These are phyloP conservation scores for Phoebastria nigripes DNA, from an alignment of 2,797 vertebrate species.

Conservation along the genomic window DNA sequence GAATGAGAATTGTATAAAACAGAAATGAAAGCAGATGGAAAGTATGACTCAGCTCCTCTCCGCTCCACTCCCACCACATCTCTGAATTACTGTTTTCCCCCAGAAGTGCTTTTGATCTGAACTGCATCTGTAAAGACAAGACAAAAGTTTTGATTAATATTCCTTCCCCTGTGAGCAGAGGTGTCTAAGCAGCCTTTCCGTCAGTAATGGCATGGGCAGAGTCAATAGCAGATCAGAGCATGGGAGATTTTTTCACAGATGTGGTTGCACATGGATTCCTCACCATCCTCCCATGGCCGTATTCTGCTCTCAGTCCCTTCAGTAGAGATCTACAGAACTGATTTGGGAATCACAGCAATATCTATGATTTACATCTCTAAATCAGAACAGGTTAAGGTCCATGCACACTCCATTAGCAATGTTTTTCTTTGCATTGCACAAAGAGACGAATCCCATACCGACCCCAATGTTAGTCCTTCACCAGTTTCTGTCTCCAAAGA, in stretches of 20 bases:
- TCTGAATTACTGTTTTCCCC: background rate
- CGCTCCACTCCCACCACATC: background rate
- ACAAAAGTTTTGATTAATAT: background rate
- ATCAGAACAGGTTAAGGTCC: background rate
- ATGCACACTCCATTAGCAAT: background rate
- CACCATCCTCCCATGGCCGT: background rate
- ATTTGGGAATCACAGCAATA: background rate
- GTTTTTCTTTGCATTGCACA: background rate
- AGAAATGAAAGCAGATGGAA: constrained; percentile 21
- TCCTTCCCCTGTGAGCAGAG: background rate
- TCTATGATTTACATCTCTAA: background rate
- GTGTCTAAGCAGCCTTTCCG: background rate
- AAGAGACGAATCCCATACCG: background rate
- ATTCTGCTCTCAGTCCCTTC: background rate
- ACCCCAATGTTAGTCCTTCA: background rate
- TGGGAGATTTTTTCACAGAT: background rate
- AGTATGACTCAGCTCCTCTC: background rate
- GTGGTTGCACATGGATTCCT: background rate
- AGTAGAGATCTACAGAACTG: background rate
- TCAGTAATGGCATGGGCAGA: background rate
- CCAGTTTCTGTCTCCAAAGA: background rate
- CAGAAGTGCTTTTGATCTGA: background rate
- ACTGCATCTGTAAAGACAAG: background rate
- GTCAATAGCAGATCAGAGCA: background rate
- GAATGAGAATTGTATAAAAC: background rate